A percentile compares a stretch with the other conserved stretches of the same genome.
Conservation (phyloP, 2,113 vertebrate species). For the Anoura caudifer region DNA sequence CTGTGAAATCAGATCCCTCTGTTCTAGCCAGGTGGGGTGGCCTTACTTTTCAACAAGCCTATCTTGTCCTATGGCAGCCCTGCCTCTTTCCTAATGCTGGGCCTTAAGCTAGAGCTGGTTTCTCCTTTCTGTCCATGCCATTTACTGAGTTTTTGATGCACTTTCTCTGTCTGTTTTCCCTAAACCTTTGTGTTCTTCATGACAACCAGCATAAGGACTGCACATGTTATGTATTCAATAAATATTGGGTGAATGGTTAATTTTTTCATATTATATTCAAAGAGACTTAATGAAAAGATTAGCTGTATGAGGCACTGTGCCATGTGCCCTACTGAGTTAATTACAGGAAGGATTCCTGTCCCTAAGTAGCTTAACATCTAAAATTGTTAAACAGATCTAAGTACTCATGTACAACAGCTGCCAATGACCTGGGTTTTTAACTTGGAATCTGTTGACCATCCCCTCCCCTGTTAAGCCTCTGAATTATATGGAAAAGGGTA, state of each 20-base stretch:
- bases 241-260: slow-evolving; percentile 25
- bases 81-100: neutral
- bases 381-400: slow-evolving; percentile 58
- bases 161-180: neutral
- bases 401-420: slow-evolving; percentile 20
- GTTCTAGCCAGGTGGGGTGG: neutral
- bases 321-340: slow-evolving; percentile 44
- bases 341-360: slow-evolving; percentile 49
- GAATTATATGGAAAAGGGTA: neutral
- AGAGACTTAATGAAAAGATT: slow-evolving; percentile 55
- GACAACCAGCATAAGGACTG: neutral
- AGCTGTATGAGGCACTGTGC: neutral
- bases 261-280: slow-evolving; percentile 55
- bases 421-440: slow-evolving; percentile 24
- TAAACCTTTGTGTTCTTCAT: neutral
- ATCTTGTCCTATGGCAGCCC: neutral
- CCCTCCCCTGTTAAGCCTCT: neutral
- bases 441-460: neutral
- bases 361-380: slow-evolving; percentile 68
- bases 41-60: neutral
- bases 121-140: neutral
- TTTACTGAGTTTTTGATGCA: neutral
- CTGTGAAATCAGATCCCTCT: neutral
- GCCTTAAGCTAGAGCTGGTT: too few species aligned
- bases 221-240: slow-evolving; percentile 26